Evolutionary conservation across 2,797 vertebrate species (phyloP).

Genomic region (Cryptoprocta ferox): DNA sequence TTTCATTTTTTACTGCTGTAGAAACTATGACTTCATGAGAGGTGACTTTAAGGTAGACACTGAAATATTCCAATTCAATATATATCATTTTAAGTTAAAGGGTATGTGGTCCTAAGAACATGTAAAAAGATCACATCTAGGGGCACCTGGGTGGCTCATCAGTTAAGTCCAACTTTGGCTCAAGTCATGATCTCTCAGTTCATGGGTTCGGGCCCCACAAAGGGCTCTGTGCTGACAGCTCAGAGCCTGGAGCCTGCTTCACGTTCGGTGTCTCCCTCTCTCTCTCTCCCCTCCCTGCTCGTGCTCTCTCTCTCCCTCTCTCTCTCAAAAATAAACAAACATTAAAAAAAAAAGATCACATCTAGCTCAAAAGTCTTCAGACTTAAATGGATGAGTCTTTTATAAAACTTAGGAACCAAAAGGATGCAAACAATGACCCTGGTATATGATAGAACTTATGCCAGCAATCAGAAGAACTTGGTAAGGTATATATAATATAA

Average conservation of each 20-base stretch:
- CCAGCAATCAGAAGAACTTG: not conserved
- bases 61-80: not conserved
- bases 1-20: not conserved
- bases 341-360: not conserved
- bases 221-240: too few species aligned
- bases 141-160: too few species aligned
- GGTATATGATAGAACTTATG: not conserved
- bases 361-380: constrained; percentile 28
- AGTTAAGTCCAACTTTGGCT: too few species aligned
- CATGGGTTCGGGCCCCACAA: too few species aligned
- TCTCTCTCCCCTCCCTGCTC: too few species aligned
- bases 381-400: not conserved
- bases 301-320: too few species aligned
- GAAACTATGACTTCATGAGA: not conserved
- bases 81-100: not conserved
- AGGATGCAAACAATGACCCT: not conserved
- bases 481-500: not conserved
- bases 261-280: too few species aligned
- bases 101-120: not conserved
- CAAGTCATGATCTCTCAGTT: too few species aligned
- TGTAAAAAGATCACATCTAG: not conserved
- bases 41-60: not conserved
- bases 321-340: too few species aligned
- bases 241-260: too few species aligned
- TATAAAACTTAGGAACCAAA: not conserved